Evolutionary conservation across 2,113 vertebrate species (phyloP), one percentile per base, ranked within the genome.

Genomic region (Percina caprodes): DNA sequence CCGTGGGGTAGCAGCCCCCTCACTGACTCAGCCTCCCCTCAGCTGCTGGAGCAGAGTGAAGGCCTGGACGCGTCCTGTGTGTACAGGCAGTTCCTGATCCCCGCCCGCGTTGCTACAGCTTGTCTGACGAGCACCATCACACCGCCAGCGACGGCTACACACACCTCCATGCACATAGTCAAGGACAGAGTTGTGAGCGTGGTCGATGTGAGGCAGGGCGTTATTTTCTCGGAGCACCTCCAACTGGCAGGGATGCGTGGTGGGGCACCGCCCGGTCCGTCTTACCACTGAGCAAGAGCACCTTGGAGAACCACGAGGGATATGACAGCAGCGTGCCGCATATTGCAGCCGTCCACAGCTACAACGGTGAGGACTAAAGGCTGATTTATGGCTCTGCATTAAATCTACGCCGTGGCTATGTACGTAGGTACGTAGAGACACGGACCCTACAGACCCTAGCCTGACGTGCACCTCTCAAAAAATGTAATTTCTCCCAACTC

Each of bases 1-100:
- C 97, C 97, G 3, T 99, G 98, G 98, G 97, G 97, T 0, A 97
- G 97, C 66, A 99, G 97, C 59, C 97, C 97, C 0, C 92, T 98
- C 79, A 98, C 97, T 0, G 97, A 98, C 61, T 93, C 96, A 0
- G 95, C 97, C 67, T 98, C 97, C 71, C 98, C 98, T 11, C 97
- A 97, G 93, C 95, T 99, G 7, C 86, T 97, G 94, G 98, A 99
- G 65, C 93, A 96, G 0, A 10, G 61, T 0, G 97, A 98, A 69
- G 95, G 96, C 56, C 92, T 95, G 0, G 97, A 98, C 0, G 82
- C 94, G 13, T 96, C 97, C 39, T 99, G 97, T 48, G 96, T 96
- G 86, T 99, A 97, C 93, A 92, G 96, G 14, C 97, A 97, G 87
- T 94, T 97, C 82, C 95, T 0, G 97, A 99, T 19, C 94, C 96